A percentile compares a stretch with the other conserved stretches of the same genome.
phyloP scores from a whole-genome alignment of 2,888 invertebrate species.

The Hylaea fasciaria region DNA sequence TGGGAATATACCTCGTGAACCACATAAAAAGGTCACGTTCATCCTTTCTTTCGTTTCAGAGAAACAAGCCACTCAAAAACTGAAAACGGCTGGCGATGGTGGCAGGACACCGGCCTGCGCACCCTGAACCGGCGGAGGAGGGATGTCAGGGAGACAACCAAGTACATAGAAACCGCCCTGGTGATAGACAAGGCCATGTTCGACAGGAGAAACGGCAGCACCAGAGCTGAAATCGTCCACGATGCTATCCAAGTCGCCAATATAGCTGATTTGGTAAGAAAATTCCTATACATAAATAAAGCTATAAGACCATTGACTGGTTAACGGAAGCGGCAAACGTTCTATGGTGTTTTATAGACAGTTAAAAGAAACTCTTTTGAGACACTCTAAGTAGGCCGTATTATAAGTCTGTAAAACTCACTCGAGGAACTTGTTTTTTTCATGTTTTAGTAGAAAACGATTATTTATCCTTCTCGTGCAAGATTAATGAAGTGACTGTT shows the following conservation, averaged over 20 bases:
- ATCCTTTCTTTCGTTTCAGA: not conserved
- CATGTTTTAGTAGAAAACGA: too few species aligned
- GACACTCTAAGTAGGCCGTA: too few species aligned
- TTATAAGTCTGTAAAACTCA: too few species aligned
- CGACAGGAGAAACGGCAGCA: slow-evolving; percentile 95
- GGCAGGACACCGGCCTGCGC: slow-evolving; percentile 69
- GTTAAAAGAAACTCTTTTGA: too few species aligned
- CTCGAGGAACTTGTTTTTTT: too few species aligned
- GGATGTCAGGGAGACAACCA: slow-evolving; percentile 95
- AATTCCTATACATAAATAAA: too few species aligned
- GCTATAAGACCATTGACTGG: too few species aligned
- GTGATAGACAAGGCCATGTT: slow-evolving; percentile 99
- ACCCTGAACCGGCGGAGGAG: slow-evolving; percentile 79
- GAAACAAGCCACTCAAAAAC: slow-evolving; percentile 51
- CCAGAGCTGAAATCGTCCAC: slow-evolving; percentile 94
- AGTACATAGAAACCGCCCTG: slow-evolving; percentile 98
- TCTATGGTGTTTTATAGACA: too few species aligned
- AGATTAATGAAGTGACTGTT: not conserved
- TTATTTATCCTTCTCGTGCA: not conserved
- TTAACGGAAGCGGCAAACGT: too few species aligned
- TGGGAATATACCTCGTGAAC: too few species aligned
- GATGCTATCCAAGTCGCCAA: slow-evolving; percentile 99
- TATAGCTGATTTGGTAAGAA: slow-evolving; percentile 97
- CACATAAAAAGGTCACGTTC: not conserved
- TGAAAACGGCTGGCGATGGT: slow-evolving; percentile 72